Conservation (phyloP, 2,888 invertebrate genomes). For the Chrysomela aeneicollis region DNA sequence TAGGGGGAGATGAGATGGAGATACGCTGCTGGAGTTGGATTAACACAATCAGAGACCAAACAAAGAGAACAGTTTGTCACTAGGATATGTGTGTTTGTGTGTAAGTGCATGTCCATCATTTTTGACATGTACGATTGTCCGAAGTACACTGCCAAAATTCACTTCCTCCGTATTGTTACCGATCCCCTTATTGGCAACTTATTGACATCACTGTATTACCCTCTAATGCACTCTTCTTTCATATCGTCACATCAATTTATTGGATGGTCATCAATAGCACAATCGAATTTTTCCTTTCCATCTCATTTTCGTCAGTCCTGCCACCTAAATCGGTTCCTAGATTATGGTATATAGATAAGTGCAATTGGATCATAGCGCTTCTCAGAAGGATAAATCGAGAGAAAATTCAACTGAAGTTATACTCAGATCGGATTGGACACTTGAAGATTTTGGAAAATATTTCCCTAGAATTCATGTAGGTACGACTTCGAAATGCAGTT, state of each 20-base stretch:
- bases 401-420: too few species aligned
- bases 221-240: constrained; percentile 30
- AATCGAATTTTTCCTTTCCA: constrained; percentile 24
- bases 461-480: too few species aligned
- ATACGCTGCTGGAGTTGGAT: not conserved
- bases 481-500: too few species aligned
- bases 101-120: not conserved
- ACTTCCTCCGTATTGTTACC: not conserved
- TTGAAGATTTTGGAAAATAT: too few species aligned
- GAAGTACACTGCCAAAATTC: not conserved
- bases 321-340: constrained; percentile 11
- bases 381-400: too few species aligned
- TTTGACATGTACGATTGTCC: not conserved
- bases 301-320: not conserved
- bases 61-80: not conserved
- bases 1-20: not conserved
- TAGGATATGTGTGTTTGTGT: not conserved
- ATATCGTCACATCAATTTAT: constrained; percentile 22
- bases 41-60: not conserved
- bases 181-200: constrained; percentile 6
- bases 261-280: constrained; percentile 25
- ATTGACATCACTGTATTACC: constrained; percentile 10
- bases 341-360: constrained; percentile 7
- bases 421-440: too few species aligned
- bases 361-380: constrained; percentile 8